Percentiles rank a stretch among this genome's conserved stretches.
Conservation (phyloP, 2,797 vertebrate genomes). For the Parauchenoglanis punctatus region DNA sequence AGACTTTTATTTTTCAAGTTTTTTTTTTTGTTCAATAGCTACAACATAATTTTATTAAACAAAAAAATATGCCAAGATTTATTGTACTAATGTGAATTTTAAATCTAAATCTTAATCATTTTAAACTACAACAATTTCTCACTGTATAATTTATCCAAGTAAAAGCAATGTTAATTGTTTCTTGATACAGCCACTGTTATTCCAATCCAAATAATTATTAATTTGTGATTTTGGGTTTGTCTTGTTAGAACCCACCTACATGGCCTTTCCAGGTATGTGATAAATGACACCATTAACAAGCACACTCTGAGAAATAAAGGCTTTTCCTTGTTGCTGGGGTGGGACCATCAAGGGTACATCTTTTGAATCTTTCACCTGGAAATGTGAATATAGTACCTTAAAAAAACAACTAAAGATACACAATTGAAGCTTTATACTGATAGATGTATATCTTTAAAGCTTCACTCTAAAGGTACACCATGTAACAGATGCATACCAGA, state of each 20-base stretch:
- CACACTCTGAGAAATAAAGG: conserved; percentile 1
- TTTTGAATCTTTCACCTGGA: background rate
- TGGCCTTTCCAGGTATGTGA: background rate
- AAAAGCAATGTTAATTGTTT: background rate
- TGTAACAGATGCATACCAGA: too few species aligned
- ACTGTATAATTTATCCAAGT: background rate
- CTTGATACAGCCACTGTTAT: background rate
- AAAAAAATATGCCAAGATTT: background rate
- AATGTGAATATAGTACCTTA: background rate
- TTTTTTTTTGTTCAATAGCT: background rate
- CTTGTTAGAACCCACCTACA: background rate
- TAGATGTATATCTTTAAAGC: background rate
- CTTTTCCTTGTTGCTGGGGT: conserved; percentile 7
- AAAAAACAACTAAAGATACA: background rate
- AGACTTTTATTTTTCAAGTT: background rate
- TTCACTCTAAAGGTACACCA: background rate
- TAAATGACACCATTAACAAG: conserved; percentile 10
- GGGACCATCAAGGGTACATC: background rate
- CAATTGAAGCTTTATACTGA: background rate
- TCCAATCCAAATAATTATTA: background rate
- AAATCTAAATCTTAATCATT: background rate
- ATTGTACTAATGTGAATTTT: background rate
- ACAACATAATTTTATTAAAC: background rate
- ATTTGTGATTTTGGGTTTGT: background rate
- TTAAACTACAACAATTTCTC: background rate